Base-by-base conservation (phyloP, 1,140 invertebrate species). In the Leguminivora glycinivorella region DNA sequence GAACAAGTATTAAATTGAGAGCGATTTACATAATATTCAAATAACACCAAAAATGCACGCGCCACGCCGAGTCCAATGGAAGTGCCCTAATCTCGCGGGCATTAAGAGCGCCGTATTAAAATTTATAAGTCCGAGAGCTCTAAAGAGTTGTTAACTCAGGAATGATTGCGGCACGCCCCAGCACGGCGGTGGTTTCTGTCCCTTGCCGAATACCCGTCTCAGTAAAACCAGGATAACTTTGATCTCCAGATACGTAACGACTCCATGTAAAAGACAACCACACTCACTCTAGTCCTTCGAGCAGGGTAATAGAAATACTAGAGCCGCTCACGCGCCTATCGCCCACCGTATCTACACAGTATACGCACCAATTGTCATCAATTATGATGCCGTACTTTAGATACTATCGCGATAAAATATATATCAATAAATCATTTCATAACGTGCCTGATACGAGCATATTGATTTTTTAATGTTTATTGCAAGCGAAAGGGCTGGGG, bases 381-480 rank as follows among this genome's bases (percentile, higher is more conserved):
- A 87, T 88, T 85, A 88, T 75, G 77, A 78, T 66, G 75, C 72
- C 76, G 78, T 85, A 87, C 84, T 88, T 88, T 85, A 88, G 86
- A 90, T 88, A n/a, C 75, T 85, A 88, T 88, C 83, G 70, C 69
- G 81, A 85, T 90, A 87, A 87, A 85, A 88, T 88, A 86, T 85
- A 83, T 83, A 84, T 83, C 80, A 84, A 88, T 88, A 88, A 88
- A 89, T 89, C 83, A 85, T 76, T 70, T 68, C 75, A 76, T 76
- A 87, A 84, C 80, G 79, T 78, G 72, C 72, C 75, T 73, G 82
- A 88, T 88, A 83, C 70, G 78, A 72, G 78, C 80, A 75, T 87
- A 90, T 90, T 87, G 88, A 90, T 88, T 88, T 80, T 90, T 87
- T 84, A 85, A 89, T 83, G 84, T 87, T 84, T 85, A 88, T 87